A percentile compares a stretch with the other conserved stretches of the same genome.
phyloP scores from a whole-genome alignment of 2,797 vertebrate genomes.

The Eutrigla gurnardus region DNA sequence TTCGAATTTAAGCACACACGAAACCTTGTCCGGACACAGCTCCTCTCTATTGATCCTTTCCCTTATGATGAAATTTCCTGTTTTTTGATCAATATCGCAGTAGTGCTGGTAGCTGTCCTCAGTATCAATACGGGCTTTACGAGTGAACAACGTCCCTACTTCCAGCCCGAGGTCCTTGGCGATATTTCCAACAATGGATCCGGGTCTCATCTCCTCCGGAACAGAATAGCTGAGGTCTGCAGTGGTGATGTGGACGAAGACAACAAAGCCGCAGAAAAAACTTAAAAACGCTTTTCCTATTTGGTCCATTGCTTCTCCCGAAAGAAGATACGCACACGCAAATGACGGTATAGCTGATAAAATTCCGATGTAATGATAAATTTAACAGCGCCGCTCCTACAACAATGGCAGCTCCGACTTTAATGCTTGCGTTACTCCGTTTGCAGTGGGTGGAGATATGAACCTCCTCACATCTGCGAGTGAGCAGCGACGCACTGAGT shows the following conservation, averaged over 20 bases:
- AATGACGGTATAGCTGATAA: fast-evolving
- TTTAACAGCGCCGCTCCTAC: fast-evolving
- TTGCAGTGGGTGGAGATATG: constrained; percentile 52
- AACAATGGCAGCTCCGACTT: constrained; percentile 18
- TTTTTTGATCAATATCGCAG: no score
- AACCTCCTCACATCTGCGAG: constrained; percentile 25
- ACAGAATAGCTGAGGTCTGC: constrained; percentile 75
- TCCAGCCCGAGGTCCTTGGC: no score
- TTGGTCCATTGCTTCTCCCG: neutral
- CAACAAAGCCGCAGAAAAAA: constrained; percentile 7
- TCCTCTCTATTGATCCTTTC: no score
- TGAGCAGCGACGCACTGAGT: constrained; percentile 65
- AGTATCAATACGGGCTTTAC: no score
- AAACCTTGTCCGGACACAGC: no score
- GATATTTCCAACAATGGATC: no score
- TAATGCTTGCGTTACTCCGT: neutral
- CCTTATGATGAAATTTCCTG: no score
- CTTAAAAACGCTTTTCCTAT: neutral
- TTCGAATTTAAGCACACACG: no score
- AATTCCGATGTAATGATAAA: neutral
- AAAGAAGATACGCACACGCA: fast-evolving
- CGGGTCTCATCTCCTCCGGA: no score
- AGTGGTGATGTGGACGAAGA: constrained; percentile 24
- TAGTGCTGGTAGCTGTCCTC: no score
- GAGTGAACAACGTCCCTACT: no score